Percentiles rank a stretch among this genome's conserved stretches.
Evolutionary conservation across 2,797 vertebrate genomes (phyloP).

Genomic region (Orientallactaga sibirica): DNA sequence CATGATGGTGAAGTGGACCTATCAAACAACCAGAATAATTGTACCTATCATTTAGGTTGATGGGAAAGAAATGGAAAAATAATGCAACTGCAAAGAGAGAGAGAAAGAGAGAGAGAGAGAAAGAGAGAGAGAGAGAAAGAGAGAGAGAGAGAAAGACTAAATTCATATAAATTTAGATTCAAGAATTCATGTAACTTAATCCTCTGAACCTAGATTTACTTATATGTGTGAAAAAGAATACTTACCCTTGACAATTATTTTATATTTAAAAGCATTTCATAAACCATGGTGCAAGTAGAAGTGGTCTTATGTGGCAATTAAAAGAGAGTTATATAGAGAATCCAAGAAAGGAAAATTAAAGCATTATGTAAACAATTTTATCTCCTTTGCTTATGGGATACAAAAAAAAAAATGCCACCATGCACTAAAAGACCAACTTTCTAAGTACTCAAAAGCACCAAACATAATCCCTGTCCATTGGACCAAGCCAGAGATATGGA

Average conservation of each 20-base stretch:
- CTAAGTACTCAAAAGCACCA: not conserved
- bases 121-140: not conserved
- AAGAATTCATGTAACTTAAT: constrained; percentile 33
- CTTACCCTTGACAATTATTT: constrained; percentile 5
- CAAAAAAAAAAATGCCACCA: not conserved
- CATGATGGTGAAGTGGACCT: not conserved
- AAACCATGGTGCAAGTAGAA: constrained; percentile 13
- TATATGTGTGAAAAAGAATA: constrained; percentile 1
- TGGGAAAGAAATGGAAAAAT: constrained; percentile 37
- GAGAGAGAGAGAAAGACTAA: not conserved
- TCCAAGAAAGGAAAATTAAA: not conserved
- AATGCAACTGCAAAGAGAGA: not conserved
- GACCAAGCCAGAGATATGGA: not conserved
- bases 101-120: not conserved
- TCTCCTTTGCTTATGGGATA: not conserved
- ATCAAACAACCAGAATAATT: constrained; percentile 11
- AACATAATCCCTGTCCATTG: not conserved
- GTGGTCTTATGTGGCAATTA: not conserved
- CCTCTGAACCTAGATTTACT: constrained; percentile 24
- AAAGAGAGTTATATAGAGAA: not conserved
- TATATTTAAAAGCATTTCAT: constrained; percentile 46
- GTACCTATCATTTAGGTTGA: not conserved
- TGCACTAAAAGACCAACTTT: not conserved
- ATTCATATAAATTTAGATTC: constrained; percentile 31
- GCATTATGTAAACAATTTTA: constrained; percentile 8